Conservation (phyloP, 2,888 invertebrate species). For the Carabus problematicus region DNA sequence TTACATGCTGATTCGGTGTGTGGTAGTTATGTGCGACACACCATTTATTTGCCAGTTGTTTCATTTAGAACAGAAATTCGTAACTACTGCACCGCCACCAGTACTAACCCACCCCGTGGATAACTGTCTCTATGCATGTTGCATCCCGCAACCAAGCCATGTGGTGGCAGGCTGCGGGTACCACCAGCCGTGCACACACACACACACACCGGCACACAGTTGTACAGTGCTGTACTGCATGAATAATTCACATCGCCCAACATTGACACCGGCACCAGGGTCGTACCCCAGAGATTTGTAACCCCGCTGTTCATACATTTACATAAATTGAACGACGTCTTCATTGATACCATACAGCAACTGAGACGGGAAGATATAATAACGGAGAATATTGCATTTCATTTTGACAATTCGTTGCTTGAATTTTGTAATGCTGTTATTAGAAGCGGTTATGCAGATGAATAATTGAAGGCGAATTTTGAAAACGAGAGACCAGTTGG, state of each 20-base stretch:
- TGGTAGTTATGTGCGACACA: neutral
- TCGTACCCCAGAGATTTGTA: too few relatives aligned
- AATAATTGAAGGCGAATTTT: too few relatives aligned
- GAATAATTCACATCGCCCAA: conserved; percentile 8
- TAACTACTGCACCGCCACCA: conserved; percentile 1
- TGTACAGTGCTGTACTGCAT: neutral
- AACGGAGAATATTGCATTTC: neutral
- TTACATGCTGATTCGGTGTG: neutral
- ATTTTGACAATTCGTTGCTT: conserved; percentile 4
- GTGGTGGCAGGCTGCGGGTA: too few relatives aligned
- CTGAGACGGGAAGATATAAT: neutral
- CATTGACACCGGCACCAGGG: conserved; percentile 6
- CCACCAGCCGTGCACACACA: too few relatives aligned
- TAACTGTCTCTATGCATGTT: neutral
- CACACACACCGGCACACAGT: too few relatives aligned
- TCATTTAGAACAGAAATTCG: conserved; percentile 22
- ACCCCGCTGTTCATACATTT: too few relatives aligned
- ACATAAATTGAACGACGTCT: too few relatives aligned
- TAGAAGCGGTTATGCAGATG: too few relatives aligned
- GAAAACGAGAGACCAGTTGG: too few relatives aligned
- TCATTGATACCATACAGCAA: neutral
- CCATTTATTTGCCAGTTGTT: conserved; percentile 16
- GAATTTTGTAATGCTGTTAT: too few relatives aligned
- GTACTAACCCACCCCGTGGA: too few relatives aligned
- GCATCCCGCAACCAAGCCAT: too few relatives aligned